Evolutionary conservation across 2,113 vertebrate species (phyloP).

Genomic region (Forbesichthys agassizii): DNA sequence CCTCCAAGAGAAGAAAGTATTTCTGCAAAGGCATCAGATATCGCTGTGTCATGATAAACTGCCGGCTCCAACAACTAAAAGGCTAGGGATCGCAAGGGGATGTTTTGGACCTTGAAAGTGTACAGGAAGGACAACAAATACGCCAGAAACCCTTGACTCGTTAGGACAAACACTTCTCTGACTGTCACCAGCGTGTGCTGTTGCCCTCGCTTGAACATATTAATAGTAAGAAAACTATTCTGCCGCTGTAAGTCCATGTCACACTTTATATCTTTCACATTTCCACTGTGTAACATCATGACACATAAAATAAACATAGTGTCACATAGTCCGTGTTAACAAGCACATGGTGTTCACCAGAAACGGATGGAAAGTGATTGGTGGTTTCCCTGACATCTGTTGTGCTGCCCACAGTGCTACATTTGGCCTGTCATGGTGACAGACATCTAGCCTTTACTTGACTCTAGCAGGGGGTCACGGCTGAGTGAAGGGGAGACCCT

Average conservation of each 20-base stretch:
- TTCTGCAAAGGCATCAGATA: conserved; percentile 81
- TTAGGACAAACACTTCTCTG: conserved; percentile 26
- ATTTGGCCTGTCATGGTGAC: conserved; percentile 46
- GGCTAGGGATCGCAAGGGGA: conserved; percentile 57
- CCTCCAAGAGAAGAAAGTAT: conserved; percentile 69
- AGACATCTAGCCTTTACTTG: conserved; percentile 58
- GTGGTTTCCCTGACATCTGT: conserved; percentile 49
- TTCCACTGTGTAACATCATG: neutral
- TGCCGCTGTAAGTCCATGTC: neutral
- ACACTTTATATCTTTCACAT: neutral
- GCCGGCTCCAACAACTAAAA: conserved; percentile 63
- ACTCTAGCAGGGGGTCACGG: conserved; percentile 58
- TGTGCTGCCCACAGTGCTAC: conserved; percentile 35
- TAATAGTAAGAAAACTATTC: neutral
- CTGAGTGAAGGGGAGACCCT: conserved; percentile 53
- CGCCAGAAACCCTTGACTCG: conserved; percentile 55
- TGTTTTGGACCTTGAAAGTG: conserved; percentile 73
- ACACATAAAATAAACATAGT: neutral
- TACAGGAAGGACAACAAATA: conserved; percentile 57
- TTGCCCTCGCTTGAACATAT: conserved; percentile 19
- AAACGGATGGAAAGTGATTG: conserved; percentile 16
- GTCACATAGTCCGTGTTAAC: too few relatives aligned
- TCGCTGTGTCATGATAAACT: conserved; percentile 72
- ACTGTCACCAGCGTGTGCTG: conserved; percentile 22
- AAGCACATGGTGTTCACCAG: conserved; percentile 5